Base-by-base conservation (phyloP, 1,140 invertebrate genomes). In the Coelopa frigida region DNA sequence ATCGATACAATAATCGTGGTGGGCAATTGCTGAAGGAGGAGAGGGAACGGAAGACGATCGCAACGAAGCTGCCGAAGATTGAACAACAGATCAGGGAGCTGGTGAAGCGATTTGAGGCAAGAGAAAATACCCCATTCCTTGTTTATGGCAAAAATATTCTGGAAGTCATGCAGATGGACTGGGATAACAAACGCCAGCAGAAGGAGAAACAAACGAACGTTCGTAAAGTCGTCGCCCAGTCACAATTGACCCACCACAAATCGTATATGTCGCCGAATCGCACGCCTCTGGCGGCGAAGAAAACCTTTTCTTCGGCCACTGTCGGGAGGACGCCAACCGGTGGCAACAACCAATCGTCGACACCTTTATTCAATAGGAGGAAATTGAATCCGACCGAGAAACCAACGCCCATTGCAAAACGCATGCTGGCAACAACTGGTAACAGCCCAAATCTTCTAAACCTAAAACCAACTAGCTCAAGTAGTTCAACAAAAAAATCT, bases 1-100 rank as follows among this genome's bases (percentile, higher is more conserved):
- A 84, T 50, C 75, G 89, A 3, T 89, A 84, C 58, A 81, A 88
- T 48, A 90, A 92, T 70, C 77, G 89, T 33, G 88, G 88, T 6
- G 88, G 89, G 0, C 82, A 86, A 52, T 72, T 94, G 7, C 69
- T 94, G 1, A 75, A 77, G 21, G 89, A 93, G 62, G 89, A 93
- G 68, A 89, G 84, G 54, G 84, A 87, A 55, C 74, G 88, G 8
- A 92, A 88, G 58, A 64, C 71, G 4, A 76, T 82, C 12, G 70
- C 80, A 2, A 79, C 75, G 31, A 85, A 83, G 71, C 54, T 83
- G 32, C 80, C 80, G 1, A 83, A 83, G 69, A 77, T 85, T 20
- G 80, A 84, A 63, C 71, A 72, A 3, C 73, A 81, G 58, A 72
- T 85, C 1, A 68, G 64, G 2, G 66, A 75, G 2, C 45, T 79